Conservation (phyloP, 2,113 vertebrate genomes). For the Zosterops borbonicus region DNA sequence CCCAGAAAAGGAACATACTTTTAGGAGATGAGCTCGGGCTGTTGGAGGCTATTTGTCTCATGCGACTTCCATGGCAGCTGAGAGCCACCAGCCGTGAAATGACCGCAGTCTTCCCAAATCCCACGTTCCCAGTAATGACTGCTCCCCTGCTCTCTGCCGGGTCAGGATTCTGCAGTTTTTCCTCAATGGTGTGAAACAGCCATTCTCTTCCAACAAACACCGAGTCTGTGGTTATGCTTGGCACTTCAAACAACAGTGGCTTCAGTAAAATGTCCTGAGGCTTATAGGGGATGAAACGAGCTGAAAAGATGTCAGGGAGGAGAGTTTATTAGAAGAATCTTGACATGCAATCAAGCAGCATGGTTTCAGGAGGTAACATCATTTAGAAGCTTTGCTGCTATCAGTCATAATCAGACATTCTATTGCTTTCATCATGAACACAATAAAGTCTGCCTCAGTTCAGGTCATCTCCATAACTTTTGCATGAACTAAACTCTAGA, state of each 20-base stretch:
- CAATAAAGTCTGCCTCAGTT: neutral
- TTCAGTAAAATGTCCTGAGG: conserved; percentile 96
- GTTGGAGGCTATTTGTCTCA: conserved; percentile 97
- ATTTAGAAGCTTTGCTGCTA: neutral
- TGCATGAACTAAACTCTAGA: neutral
- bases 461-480: neutral
- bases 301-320: conserved; percentile 66
- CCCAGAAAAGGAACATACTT: conserved; percentile 74
- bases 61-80: conserved; percentile 95
- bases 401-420: neutral
- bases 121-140: conserved; percentile 89
- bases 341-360: neutral
- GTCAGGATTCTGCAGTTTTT: conserved; percentile 76
- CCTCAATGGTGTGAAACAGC: conserved; percentile 91
- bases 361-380: neutral
- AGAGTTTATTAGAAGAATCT: conserved; percentile 2
- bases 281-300: conserved; percentile 91
- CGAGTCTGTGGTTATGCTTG: conserved; percentile 96
- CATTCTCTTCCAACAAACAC: conserved; percentile 96
- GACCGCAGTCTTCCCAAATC: conserved; percentile 94
- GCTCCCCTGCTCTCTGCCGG: conserved; percentile 81
- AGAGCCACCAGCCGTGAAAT: conserved; percentile 94
- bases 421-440: neutral
- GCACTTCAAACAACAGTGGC: conserved; percentile 95
- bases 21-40: conserved; percentile 84